Percentiles rank a stretch among this genome's conserved stretches.
phyloP scores from a whole-genome alignment of 2,888 invertebrate genomes.

The Standfussiana lucernea region DNA sequence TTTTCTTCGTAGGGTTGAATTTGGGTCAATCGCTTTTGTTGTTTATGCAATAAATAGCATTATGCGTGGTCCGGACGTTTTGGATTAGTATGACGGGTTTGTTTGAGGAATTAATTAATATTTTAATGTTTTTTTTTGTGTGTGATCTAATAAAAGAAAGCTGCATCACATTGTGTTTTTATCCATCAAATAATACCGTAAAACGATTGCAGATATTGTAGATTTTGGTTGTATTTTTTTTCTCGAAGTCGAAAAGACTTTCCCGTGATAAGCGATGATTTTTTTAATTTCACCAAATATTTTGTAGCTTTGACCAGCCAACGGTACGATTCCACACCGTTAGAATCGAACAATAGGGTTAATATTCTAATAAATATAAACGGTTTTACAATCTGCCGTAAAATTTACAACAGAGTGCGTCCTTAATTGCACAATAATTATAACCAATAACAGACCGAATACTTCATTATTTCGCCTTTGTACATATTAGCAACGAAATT shows the following conservation, averaged over 20 bases:
- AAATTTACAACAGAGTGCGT: constrained; percentile 23
- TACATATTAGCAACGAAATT: constrained; percentile 54
- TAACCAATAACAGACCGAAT: constrained; percentile 48
- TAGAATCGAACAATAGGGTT: not conserved
- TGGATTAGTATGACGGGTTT: constrained; percentile 30
- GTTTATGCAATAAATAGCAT: constrained; percentile 62
- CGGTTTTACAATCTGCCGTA: constrained; percentile 23
- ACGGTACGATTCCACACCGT: not conserved
- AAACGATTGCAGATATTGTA: not conserved
- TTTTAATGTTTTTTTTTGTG: not conserved
- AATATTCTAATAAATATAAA: constrained; percentile 23
- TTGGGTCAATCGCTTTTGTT: constrained; percentile 72
- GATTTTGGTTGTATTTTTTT: not conserved
- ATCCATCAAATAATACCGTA: not conserved
- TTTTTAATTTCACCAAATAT: not conserved
- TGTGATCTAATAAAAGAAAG: not conserved
- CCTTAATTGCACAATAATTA: constrained; percentile 53
- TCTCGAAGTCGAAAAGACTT: not conserved
- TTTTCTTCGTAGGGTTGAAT: constrained; percentile 66
- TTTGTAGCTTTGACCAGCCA: too few relatives aligned
- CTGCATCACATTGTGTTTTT: not conserved
- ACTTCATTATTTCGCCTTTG: constrained; percentile 55
- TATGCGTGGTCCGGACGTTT: constrained; percentile 34
- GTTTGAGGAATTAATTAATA: constrained; percentile 18
- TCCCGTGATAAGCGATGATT: not conserved